Base-by-base conservation (phyloP, 2,888 invertebrate species). In the Falcaria lacertinaria region DNA sequence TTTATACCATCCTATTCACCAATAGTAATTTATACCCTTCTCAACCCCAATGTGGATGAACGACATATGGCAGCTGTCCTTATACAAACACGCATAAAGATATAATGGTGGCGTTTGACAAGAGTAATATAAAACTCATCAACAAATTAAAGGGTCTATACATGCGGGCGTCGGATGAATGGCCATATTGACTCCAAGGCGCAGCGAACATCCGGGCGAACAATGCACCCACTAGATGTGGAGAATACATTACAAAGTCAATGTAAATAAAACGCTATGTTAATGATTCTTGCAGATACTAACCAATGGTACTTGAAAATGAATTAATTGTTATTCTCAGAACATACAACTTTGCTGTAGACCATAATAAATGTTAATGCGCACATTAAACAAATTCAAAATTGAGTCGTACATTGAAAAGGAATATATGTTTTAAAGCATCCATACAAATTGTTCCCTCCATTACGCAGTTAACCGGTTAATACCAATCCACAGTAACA, bases 91-190 rank as follows among this genome's bases (percentile, higher is more conserved):
- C 33, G 8, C 38, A 42, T 44, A 46, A 41, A 13, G 35, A 41
- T 45, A 28, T 15, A 37, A 32, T 33, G 43, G 49, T 56, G 52
- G 44, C 49, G 48, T 50, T 58, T 65, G 60, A 61, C 52, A 61
- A 45, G 44, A 48, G 64, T 64, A 57, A 70, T 73, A 64, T 66
- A 68, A 74, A 67, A 64, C 57, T 54, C 57, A 69, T 72, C 60
- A 60, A 57, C 55, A 74, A 79, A 79, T 75, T 78, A 74, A 67
- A 64, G 64, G 63, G 64, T 43, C 45, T 50, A 53, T 56, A 54
- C 51, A 78, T 77, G 76, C 80, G 83, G 81, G 81, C 66, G 57
- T 60, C 45, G 62, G 61, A 70, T 78, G 70, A 81, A 80, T 74
- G 65, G 60, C 65, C 51, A 62, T 65, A 69, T 77, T 80, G 72